These are phyloP conservation scores for Conus canariensis DNA, from an alignment of 2,888 invertebrate genomes.

Conservation along the genomic window DNA sequence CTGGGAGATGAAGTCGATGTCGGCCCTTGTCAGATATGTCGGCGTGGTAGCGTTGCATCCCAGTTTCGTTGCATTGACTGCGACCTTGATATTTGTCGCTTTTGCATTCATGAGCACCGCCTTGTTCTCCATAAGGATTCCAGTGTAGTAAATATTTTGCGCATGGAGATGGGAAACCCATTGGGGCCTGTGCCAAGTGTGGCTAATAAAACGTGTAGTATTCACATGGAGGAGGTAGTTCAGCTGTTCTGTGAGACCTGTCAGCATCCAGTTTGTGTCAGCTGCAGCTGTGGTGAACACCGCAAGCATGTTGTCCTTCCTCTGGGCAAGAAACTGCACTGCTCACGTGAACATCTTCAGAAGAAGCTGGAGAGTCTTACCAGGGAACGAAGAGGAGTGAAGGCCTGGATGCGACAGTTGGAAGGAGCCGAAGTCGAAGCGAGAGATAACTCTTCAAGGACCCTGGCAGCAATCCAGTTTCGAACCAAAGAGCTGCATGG, in stretches of 20 bases:
- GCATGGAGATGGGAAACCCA: conserved; percentile 62
- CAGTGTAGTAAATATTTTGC: conserved; percentile 61
- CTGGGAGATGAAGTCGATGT: conserved; percentile 60
- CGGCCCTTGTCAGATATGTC: conserved; percentile 68
- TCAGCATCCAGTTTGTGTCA: conserved; percentile 63
- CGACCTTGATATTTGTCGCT: conserved; percentile 70
- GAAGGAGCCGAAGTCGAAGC: conserved; percentile 55
- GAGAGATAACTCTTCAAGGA: conserved; percentile 53
- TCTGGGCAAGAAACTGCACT: conserved; percentile 61
- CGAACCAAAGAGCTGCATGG: conserved; percentile 55
- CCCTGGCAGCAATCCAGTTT: conserved; percentile 55
- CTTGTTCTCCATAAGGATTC: conserved; percentile 61
- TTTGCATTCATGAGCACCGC: conserved; percentile 70
- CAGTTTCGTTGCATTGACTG: conserved; percentile 72
- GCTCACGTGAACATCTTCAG: conserved; percentile 60
- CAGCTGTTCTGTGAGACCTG: conserved; percentile 70
- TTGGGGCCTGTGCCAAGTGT: conserved; percentile 51
- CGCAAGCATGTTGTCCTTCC: conserved; percentile 65
- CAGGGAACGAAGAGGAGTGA: conserved; percentile 44
- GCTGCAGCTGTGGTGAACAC: conserved; percentile 66
- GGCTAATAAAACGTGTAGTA: conserved; percentile 58
- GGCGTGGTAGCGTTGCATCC: conserved; percentile 64
- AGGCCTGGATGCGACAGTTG: conserved; percentile 46
- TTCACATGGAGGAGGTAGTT: conserved; percentile 62
- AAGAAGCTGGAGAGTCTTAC: conserved; percentile 61